Evolutionary conservation across 2,888 invertebrate species (phyloP).

Genomic region (Rhimphoctona megacephalus): DNA sequence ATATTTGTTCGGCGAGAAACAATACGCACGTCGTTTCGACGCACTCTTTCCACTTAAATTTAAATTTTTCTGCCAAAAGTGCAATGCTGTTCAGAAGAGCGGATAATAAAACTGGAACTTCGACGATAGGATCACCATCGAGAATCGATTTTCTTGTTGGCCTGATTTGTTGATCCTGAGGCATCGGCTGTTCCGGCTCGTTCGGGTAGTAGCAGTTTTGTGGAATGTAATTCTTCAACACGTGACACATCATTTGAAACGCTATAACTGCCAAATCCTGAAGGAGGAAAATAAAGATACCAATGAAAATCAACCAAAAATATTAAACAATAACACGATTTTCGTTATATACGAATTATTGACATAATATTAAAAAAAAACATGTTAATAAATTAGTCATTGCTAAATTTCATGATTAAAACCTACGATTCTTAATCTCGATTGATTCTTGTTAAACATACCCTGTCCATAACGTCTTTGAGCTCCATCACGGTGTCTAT

Average conservation of each 20-base stretch:
- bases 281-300: constrained; percentile 16
- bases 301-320: not conserved
- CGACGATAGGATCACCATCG: constrained; percentile 83
- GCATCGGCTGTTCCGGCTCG: constrained; percentile 30
- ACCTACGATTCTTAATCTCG: not conserved
- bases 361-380: not conserved
- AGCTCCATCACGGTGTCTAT: constrained; percentile 86
- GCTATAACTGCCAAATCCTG: constrained; percentile 83
- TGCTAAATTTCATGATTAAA: not conserved
- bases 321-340: not conserved
- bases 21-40: constrained; percentile 90
- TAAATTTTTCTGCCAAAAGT: constrained; percentile 89
- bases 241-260: constrained; percentile 82
- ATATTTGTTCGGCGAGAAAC: constrained; percentile 86
- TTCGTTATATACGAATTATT: not conserved
- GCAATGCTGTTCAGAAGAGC: constrained; percentile 89
- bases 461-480: constrained; percentile 85
- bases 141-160: constrained; percentile 74
- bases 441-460: constrained; percentile 40
- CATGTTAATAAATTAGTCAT: not conserved
- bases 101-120: constrained; percentile 87
- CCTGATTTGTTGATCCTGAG: constrained; percentile 70
- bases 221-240: constrained; percentile 80
- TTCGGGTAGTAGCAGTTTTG: constrained; percentile 52
- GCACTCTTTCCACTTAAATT: constrained; percentile 92